Evolutionary conservation across 2,888 invertebrate genomes (phyloP).

Genomic region (Microplitis manilae): DNA sequence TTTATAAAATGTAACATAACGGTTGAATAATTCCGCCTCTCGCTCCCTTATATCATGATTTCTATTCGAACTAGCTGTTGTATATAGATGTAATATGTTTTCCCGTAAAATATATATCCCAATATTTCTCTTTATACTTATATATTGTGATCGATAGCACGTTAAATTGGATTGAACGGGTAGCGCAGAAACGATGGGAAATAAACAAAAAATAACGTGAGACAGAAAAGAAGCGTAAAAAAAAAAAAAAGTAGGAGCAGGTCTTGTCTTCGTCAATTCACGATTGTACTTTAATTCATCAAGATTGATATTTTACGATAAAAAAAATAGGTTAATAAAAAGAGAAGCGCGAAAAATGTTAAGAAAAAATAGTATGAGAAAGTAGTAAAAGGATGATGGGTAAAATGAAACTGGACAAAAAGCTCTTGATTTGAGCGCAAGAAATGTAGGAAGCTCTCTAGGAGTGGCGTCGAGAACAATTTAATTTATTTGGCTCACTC

Average conservation of each 20-base stretch:
- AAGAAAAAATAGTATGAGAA: background rate
- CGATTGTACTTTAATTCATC: conserved; percentile 5
- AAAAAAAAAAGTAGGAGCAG: background rate
- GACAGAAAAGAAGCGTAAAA: background rate
- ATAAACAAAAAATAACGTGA: background rate
- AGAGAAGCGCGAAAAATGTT: conserved; percentile 7
- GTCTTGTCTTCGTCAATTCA: background rate
- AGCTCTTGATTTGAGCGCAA: conserved; percentile 14
- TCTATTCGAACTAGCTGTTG: background rate
- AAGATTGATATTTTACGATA: conserved; percentile 22
- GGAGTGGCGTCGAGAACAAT: conserved; percentile 27
- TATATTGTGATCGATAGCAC: conserved; percentile 43
- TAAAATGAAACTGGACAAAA: conserved; percentile 25
- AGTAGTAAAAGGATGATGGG: conserved; percentile 3
- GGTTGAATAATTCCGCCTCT: conserved; percentile 2
- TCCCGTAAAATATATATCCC: conserved; percentile 45
- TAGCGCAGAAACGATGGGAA: background rate
- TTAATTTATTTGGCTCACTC: conserved; percentile 30
- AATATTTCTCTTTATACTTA: conserved; percentile 28
- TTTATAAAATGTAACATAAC: conserved; percentile 12
- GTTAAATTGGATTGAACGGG: conserved; percentile 8
- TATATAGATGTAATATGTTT: conserved; percentile 32
- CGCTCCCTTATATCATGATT: conserved; percentile 22
- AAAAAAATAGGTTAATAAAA: conserved; percentile 6
- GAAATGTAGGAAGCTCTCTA: conserved; percentile 19